These are phyloP conservation scores for Cyclargus thomasi DNA, from an alignment of 1,140 invertebrate species.

Conservation along the genomic window DNA sequence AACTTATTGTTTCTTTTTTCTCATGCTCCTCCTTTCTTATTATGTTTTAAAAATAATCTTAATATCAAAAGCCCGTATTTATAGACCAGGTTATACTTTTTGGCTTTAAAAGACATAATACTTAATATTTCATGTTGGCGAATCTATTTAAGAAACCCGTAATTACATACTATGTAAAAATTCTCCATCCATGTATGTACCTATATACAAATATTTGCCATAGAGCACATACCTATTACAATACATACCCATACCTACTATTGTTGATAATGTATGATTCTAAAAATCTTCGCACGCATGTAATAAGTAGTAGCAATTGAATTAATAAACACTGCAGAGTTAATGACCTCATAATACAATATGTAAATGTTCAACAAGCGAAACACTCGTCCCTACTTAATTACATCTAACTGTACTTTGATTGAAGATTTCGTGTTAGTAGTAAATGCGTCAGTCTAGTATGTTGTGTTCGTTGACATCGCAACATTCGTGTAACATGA, in stretches of 20 bases:
- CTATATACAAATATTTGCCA: too few relatives aligned
- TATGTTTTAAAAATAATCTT: constrained; percentile 2
- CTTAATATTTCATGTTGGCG: too few relatives aligned
- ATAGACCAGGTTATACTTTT: not conserved
- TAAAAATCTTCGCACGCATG: too few relatives aligned
- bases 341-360: not conserved
- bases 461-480: not conserved
- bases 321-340: constrained; percentile 8
- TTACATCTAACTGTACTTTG: constrained; percentile 6
- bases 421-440: constrained; percentile 12
- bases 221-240: too few relatives aligned
- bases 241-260: too few relatives aligned
- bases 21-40: not conserved
- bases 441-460: constrained; percentile 5
- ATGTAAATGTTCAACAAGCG: constrained; percentile 12
- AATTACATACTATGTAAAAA: too few relatives aligned
- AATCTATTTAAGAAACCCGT: too few relatives aligned
- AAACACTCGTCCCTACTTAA: not conserved
- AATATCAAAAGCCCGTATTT: not conserved
- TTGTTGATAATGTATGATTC: too few relatives aligned
- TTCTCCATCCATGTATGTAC: too few relatives aligned
- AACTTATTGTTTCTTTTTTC: not conserved
- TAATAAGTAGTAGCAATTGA: not conserved
- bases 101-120: not conserved
- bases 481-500: not conserved